Base-by-base conservation (phyloP, 2,113 vertebrate species). In the Aythya baeri region DNA sequence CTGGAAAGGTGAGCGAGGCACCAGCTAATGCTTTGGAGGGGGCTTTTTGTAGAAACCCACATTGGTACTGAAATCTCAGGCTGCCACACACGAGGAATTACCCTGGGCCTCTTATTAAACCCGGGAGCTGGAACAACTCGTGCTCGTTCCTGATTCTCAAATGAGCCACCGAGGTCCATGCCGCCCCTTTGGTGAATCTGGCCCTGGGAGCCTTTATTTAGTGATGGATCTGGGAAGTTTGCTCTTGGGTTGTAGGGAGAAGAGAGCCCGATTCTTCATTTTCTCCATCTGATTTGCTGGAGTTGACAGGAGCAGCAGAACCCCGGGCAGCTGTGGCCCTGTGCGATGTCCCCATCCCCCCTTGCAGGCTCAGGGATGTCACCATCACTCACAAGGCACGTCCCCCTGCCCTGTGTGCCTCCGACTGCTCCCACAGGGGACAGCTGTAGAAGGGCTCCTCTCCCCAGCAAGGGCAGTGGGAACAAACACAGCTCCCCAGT, bases 401-500 rank as follows among this genome's bases (percentile, higher is more conserved):
- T 38, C 43, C 25, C 29, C 46, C 68, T 46, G n/a, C 7, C 9
- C 57, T 2, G 0, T 15, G 43, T 50, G 26, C 63, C 66, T 36
- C 61, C 54, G 0, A 16, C 6, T 67, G 10, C 5, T 31, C 61
- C 54, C 7, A 0, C 14, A 20, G 16, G 23, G 29, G 32, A 34
- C 58, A 26, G 18, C 43, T 1, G 13, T 20, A 54, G 46, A 36
- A 68, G 54, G 21, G 38, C 5, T 67, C n/a, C n/a, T 15, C 23
- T 14, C 23, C 63, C 43, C 71, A 87, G 13, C 3, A 14, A 72
- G 13, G 43, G 6, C n/a, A 13, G 1, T 38, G 22, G 34, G 38
- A 8, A 9, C 9, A 20, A 41, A 50, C 1, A 0, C 1, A 0
- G 36, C 50, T 31, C 29, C 32, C 23, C 43, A 32, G 5, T 26